A percentile compares a stretch with the other conserved stretches of the same genome.
phyloP scores from a whole-genome alignment of 2,888 invertebrate species.

The Habrosyne pyritoides region DNA sequence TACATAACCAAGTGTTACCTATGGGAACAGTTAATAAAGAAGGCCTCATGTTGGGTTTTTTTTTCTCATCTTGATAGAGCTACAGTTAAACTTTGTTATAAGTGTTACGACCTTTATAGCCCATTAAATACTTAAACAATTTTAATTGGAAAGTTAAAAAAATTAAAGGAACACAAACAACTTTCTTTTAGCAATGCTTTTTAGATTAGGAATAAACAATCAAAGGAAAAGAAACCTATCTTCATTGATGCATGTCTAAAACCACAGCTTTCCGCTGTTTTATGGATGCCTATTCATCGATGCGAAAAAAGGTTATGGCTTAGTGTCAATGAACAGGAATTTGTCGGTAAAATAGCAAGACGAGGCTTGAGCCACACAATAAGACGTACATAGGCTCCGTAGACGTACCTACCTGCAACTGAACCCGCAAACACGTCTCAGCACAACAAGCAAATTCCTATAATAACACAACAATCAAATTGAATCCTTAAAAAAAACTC shows the following conservation, averaged over 20 bases:
- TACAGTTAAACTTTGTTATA: too few species aligned
- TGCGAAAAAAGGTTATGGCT: neutral
- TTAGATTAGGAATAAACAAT: slow-evolving; percentile 21
- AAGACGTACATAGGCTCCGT: neutral
- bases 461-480: neutral
- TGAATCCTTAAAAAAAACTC: neutral
- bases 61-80: too few species aligned
- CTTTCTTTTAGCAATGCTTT: slow-evolving; percentile 8
- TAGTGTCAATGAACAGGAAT: neutral
- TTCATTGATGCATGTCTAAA: slow-evolving; percentile 18
- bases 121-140: too few species aligned
- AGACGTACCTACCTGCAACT: neutral
- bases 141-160: neutral
- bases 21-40: too few species aligned
- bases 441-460: neutral
- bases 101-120: too few species aligned
- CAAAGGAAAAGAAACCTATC: slow-evolving; percentile 20
- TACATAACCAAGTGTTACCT: too few species aligned
- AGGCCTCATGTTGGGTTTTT: too few species aligned
- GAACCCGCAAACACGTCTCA: neutral
- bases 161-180: neutral
- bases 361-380: neutral
- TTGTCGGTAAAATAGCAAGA: neutral
- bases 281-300: neutral
- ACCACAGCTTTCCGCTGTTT: slow-evolving; percentile 9